Evolutionary conservation across 2,888 invertebrate species (phyloP).

Genomic region (Ormia ochracea): DNA sequence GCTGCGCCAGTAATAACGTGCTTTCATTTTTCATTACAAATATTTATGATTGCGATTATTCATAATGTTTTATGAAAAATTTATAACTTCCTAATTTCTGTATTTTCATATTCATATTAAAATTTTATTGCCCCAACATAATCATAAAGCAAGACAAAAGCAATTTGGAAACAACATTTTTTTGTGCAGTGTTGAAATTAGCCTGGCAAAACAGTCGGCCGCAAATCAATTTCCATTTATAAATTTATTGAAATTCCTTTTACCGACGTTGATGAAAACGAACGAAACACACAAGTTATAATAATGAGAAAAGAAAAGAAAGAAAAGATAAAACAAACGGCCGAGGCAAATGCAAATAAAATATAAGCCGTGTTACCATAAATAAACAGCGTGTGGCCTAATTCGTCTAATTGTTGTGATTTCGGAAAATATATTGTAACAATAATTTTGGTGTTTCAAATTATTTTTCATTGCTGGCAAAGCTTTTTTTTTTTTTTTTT

Average conservation of each 20-base stretch:
- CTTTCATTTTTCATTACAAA: slow-evolving; percentile 51
- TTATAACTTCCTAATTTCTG: slow-evolving; percentile 55
- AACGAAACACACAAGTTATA: background rate
- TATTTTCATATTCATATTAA: slow-evolving; percentile 40
- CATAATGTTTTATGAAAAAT: slow-evolving; percentile 46
- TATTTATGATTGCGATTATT: slow-evolving; percentile 44
- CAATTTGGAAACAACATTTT: slow-evolving; percentile 43
- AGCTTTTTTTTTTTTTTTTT: background rate
- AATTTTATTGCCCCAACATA: slow-evolving; percentile 57
- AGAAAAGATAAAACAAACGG: too few species aligned
- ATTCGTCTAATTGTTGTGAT: slow-evolving; percentile 65
- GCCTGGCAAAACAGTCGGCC: slow-evolving; percentile 8
- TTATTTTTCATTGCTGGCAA: slow-evolving; percentile 20
- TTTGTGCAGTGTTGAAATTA: slow-evolving; percentile 51
- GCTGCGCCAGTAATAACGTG: slow-evolving; percentile 36
- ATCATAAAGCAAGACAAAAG: slow-evolving; percentile 36
- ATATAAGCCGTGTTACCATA: slow-evolving; percentile 50
- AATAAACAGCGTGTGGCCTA: slow-evolving; percentile 65
- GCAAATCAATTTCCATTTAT: slow-evolving; percentile 21
- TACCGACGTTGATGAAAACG: slow-evolving; percentile 4
- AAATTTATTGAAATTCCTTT: slow-evolving; percentile 31
- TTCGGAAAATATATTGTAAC: slow-evolving; percentile 60
- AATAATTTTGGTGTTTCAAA: slow-evolving; percentile 33
- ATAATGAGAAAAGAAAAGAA: background rate
- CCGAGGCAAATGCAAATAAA: slow-evolving; percentile 5